Base-by-base conservation (phyloP, 2,113 vertebrate species). In the Leptosomus discolor region DNA sequence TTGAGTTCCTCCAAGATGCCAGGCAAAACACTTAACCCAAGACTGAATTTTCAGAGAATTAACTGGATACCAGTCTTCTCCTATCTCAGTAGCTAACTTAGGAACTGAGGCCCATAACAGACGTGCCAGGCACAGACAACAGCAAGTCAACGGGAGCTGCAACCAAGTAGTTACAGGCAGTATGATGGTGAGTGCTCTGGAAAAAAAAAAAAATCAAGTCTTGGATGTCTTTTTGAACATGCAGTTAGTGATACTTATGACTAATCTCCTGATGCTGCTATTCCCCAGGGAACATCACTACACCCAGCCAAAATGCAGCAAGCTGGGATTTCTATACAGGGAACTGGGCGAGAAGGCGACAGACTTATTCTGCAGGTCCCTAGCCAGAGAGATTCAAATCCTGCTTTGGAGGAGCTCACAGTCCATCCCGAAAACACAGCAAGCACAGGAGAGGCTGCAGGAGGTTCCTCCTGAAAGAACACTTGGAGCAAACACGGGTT, bases 241-340 rank as follows among this genome's bases (percentile, higher is more conserved):
- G 7, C 58, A 89, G 67, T 46, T n/a, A 85, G 85, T 51, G 85
- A 73, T 34, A 41, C 9, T 74, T 46, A 63, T 82, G 78, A 94
- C 77, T 93, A 90, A 95, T 90, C 69, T 53, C 10, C 79, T 60
- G 79, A 27, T 88, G 92, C 92, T 95, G 94, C 94, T 61, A 5
- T 67, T 94, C 80, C 84, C 69, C 73, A 65, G 70, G 56, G 92
- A 95, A 91, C 53, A 91, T 67, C 65, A 50, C 88, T 61, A 10
- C 51, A 82, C 20, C 46, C 89, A 95, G 91, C 54, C 83, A 92
- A 67, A 92, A 37, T 56, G 82, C 53, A 67, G 70, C 30, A 34
- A 78, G 86, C 89, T 89, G 78, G 63, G 86, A 45, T 30, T 77
- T 74, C 93, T 91, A 60, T 45, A 29, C 71, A 76, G 82, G 82